A percentile compares a stretch with the other conserved stretches of the same genome.
phyloP scores from a whole-genome alignment of 2,888 invertebrate species.

The Orgyia antiqua region DNA sequence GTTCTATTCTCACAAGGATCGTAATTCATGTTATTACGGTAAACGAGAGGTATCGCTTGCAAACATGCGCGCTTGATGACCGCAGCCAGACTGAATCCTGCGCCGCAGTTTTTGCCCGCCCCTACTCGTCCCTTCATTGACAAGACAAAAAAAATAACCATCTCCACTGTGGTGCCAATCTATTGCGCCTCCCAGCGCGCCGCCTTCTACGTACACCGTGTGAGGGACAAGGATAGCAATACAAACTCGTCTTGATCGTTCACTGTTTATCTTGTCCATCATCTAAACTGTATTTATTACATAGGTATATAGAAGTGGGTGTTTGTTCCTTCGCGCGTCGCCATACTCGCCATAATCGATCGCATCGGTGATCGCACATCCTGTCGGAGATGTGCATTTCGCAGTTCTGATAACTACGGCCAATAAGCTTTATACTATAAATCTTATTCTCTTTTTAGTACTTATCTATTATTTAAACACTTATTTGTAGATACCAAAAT shows the following conservation, averaged over 20 bases:
- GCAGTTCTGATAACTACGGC: too few species aligned
- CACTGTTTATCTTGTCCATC: constrained; percentile 72
- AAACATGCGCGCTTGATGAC: constrained; percentile 43
- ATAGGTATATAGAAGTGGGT: constrained; percentile 36
- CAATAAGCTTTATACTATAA: too few species aligned
- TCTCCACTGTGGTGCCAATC: constrained; percentile 44
- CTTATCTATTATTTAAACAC: too few species aligned
- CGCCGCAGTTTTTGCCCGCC: constrained; percentile 50
- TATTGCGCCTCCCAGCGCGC: constrained; percentile 51
- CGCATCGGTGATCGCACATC: constrained; percentile 59
- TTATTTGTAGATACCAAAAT: too few species aligned
- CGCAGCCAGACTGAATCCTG: constrained; percentile 54
- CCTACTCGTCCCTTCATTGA: constrained; percentile 73
- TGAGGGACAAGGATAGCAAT: constrained; percentile 47
- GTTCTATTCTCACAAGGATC: constrained; percentile 49
- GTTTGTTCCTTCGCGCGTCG: constrained; percentile 35
- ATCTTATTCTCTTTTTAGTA: too few species aligned
- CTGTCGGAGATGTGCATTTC: constrained; percentile 47
- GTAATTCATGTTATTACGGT: constrained; percentile 56
- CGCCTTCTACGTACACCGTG: constrained; percentile 48
- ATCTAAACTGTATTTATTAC: constrained; percentile 56
- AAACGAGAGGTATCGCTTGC: constrained; percentile 21
- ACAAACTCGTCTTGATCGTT: constrained; percentile 42
- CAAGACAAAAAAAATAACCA: constrained; percentile 72
- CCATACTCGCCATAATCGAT: constrained; percentile 61